Percentiles rank a stretch among this genome's conserved stretches.
Conservation (phyloP, 2,797 vertebrate species). For the Squalus acanthias region DNA sequence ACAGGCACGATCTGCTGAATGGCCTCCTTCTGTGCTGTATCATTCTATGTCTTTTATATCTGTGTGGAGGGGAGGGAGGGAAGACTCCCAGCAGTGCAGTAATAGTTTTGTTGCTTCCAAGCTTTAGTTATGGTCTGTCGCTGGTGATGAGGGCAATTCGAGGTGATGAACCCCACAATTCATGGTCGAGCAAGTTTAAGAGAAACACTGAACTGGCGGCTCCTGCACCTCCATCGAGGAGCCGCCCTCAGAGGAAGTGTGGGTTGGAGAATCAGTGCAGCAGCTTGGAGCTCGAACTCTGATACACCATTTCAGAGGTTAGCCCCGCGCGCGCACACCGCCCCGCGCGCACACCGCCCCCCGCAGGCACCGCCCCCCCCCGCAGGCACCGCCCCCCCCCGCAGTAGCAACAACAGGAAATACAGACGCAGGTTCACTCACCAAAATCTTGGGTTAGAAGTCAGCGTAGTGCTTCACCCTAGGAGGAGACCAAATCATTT, state of each 20-base stretch:
- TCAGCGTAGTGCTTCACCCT: slow-evolving; percentile 24
- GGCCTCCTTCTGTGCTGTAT: neutral
- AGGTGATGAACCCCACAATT: neutral
- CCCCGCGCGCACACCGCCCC: neutral
- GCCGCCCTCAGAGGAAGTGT: neutral
- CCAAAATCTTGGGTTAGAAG: neutral
- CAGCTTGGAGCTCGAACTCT: neutral
- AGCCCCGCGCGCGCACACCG: neutral
- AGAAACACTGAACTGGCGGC: neutral
- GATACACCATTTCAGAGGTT: no score
- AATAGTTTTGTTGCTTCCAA: neutral
- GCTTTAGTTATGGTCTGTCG: neutral
- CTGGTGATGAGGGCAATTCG: neutral
- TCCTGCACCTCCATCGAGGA: neutral
- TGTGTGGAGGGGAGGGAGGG: neutral
- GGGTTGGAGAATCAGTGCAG: neutral
- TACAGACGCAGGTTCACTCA: neutral
- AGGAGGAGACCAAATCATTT: neutral
- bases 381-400: neutral
- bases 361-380: neutral
- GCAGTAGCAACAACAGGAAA: neutral
- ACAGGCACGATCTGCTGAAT: neutral
- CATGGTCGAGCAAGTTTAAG: neutral
- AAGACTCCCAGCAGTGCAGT: neutral
- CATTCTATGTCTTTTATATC: neutral